These are phyloP conservation scores for Synergus umbraculus DNA, from an alignment of 2,888 invertebrate species.

Conservation along the genomic window DNA sequence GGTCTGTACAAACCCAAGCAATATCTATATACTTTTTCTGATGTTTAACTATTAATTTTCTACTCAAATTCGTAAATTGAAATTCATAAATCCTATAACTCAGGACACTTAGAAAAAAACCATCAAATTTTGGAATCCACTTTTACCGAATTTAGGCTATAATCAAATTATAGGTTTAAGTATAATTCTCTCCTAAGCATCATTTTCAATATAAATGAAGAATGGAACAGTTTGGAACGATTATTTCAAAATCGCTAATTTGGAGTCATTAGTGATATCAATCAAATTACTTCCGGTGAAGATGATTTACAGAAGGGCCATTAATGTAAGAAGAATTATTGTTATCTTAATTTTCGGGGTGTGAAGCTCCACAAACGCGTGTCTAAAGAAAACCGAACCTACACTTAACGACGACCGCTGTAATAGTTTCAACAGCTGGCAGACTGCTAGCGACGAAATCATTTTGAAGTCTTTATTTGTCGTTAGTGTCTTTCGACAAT, in stretches of 20 bases:
- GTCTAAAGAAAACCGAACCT: slow-evolving; percentile 36
- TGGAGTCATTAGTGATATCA: background rate
- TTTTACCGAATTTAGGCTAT: background rate
- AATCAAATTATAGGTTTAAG: background rate
- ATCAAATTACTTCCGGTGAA: slow-evolving; percentile 21
- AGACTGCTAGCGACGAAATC: slow-evolving; percentile 33
- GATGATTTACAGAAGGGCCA: slow-evolving; percentile 21
- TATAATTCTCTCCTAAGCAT: background rate
- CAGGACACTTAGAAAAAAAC: background rate
- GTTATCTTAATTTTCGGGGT: slow-evolving; percentile 35
- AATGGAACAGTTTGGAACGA: background rate
- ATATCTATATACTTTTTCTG: slow-evolving; percentile 22
- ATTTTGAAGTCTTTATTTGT: slow-evolving; percentile 39
- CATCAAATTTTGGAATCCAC: background rate
- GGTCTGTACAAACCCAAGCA: slow-evolving; percentile 49
- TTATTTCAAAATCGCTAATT: slow-evolving; percentile 4
- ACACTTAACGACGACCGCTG: slow-evolving; percentile 27
- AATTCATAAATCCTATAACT: background rate
- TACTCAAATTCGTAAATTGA: background rate
- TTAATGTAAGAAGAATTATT: background rate
- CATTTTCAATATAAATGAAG: background rate
- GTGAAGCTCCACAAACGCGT: slow-evolving; percentile 23
- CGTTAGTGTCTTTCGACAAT: slow-evolving; percentile 28
- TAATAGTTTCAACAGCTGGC: slow-evolving; percentile 39
- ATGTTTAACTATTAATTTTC: slow-evolving; percentile 8